phyloP scores from a whole-genome alignment of 1,140 invertebrate species.

The Brachionus manjavacas region DNA sequence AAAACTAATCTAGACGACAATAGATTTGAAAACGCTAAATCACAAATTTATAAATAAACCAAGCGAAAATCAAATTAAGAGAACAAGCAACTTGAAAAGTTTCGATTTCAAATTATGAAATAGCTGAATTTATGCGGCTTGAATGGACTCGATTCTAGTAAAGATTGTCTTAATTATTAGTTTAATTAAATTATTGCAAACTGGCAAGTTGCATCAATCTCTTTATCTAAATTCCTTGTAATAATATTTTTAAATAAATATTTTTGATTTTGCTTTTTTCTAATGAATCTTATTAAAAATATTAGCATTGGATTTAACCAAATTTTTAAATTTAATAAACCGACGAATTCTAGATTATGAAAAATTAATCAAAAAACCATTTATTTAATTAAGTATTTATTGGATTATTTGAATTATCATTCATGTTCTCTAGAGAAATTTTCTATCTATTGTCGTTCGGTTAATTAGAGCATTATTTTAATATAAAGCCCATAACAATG shows the following conservation, averaged over 20 bases:
- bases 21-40: not conserved
- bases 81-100: not conserved
- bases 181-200: not conserved
- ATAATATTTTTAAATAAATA: too few relatives aligned
- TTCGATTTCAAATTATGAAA: not conserved
- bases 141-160: not conserved
- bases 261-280: too few relatives aligned
- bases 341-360: too few relatives aligned
- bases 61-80: slow-evolving; percentile 26
- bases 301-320: too few relatives aligned
- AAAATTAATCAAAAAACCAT: not conserved
- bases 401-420: not conserved
- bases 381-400: not conserved
- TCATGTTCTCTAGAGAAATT: not conserved
- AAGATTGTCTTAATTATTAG: not conserved
- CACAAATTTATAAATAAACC: slow-evolving; percentile 13
- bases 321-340: too few relatives aligned
- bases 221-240: too few relatives aligned
- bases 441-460: not conserved
- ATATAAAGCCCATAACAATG: not conserved
- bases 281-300: too few relatives aligned
- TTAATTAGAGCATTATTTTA: not conserved
- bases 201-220: too few relatives aligned
- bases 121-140: not conserved
- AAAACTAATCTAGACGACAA: slow-evolving; percentile 24